Percentiles rank a stretch among this genome's conserved stretches.
Conservation (phyloP, 1,140 invertebrate genomes). For the Drosophila oshimai region DNA sequence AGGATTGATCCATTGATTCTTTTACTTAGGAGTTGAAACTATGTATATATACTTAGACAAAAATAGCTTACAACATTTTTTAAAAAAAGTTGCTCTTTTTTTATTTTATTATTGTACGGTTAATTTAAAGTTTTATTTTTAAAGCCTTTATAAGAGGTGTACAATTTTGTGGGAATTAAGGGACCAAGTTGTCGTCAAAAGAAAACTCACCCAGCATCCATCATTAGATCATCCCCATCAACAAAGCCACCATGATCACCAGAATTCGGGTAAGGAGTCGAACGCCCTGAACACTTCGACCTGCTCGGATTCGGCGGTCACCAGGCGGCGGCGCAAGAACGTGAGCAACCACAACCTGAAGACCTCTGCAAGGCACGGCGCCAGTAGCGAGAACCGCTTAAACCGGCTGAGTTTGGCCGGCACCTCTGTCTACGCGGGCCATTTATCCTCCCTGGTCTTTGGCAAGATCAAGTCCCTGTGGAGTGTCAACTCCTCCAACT, state of each 20-base stretch:
- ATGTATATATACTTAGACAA: too few relatives aligned
- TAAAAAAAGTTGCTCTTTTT: too few relatives aligned
- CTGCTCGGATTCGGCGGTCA: conserved; percentile 79
- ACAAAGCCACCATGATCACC: conserved; percentile 21
- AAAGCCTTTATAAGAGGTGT: too few relatives aligned
- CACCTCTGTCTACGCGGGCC: conserved; percentile 84
- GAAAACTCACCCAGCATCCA: conserved; percentile 30
- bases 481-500: conserved; percentile 88
- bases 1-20: too few relatives aligned
- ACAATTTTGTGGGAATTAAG: too few relatives aligned
- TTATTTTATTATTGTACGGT: too few relatives aligned
- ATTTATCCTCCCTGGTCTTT: conserved; percentile 90
- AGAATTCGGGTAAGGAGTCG: conserved; percentile 55
- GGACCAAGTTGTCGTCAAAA: neutral
- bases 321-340: conserved; percentile 70
- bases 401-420: conserved; percentile 78
- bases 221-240: conserved; percentile 31
- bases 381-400: conserved; percentile 72
- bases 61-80: too few relatives aligned
- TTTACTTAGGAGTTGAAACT: too few relatives aligned
- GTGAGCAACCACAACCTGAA: conserved; percentile 74
- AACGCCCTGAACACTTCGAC: conserved; percentile 79
- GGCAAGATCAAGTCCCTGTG: conserved; percentile 94
- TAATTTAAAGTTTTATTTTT: too few relatives aligned
- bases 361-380: conserved; percentile 58